Percentiles rank a stretch among this genome's conserved stretches.
These are phyloP conservation scores for Hedya salicella DNA, from an alignment of 2,888 invertebrate genomes.

Conservation along the genomic window DNA sequence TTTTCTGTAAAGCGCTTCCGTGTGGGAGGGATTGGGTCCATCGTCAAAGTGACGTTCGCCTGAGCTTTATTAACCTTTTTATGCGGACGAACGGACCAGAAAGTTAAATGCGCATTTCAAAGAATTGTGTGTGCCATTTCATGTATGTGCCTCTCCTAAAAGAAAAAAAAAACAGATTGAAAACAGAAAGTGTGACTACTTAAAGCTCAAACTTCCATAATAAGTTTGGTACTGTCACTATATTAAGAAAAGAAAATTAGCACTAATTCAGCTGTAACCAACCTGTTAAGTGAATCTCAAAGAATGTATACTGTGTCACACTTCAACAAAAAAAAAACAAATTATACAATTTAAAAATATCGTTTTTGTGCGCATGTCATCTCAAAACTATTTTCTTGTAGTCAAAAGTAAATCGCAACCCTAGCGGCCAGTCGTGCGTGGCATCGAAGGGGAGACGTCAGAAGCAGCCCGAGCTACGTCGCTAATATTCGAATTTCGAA, in stretches of 20 bases:
- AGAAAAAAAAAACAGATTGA: no score
- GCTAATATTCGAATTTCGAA: slow-evolving; percentile 22
- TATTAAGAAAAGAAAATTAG: neutral
- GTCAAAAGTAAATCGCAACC: slow-evolving; percentile 33
- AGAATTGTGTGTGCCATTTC: neutral
- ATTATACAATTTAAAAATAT: neutral
- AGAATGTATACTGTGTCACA: no score
- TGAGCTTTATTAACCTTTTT: slow-evolving; percentile 38
- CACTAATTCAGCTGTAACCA: neutral
- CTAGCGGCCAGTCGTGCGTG: slow-evolving; percentile 40
- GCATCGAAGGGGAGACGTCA: slow-evolving; percentile 33
- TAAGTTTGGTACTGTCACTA: no score
- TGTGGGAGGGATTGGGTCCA: slow-evolving; percentile 32
- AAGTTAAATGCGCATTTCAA: slow-evolving; percentile 18
- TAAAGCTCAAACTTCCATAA: no score
- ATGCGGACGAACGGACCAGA: slow-evolving; percentile 19
- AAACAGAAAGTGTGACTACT: no score
- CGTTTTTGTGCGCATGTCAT: neutral
- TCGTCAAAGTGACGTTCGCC: slow-evolving; percentile 39
- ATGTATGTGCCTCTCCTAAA: neutral
- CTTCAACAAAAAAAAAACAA: no score
- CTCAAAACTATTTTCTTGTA: slow-evolving; percentile 27
- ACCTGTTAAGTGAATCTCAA: no score
- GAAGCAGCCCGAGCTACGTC: slow-evolving; percentile 28
- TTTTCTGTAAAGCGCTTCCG: slow-evolving; percentile 39